These are phyloP conservation scores for Pteria penguin DNA, from an alignment of 2,888 invertebrate genomes.

Conservation along the genomic window DNA sequence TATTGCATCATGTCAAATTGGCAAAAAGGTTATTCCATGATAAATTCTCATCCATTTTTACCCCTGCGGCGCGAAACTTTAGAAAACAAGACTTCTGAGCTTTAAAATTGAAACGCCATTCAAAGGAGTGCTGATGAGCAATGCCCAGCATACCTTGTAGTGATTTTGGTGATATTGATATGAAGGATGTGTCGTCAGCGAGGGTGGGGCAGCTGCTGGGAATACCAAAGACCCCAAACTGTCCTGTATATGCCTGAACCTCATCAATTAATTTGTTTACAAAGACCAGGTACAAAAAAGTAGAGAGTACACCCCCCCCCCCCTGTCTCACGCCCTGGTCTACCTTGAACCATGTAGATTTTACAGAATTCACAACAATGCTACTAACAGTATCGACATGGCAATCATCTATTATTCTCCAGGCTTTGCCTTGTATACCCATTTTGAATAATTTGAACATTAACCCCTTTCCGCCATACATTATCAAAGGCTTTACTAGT, in stretches of 20 bases:
- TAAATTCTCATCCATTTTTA: neutral
- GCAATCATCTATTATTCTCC: neutral
- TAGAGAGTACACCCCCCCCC: neutral
- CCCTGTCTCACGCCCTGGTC: neutral
- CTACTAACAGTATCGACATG: neutral
- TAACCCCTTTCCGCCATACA: slow-evolving; percentile 12
- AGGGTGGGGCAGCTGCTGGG: neutral
- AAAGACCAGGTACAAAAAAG: neutral
- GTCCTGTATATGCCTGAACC: neutral
- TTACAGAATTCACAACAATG: neutral
- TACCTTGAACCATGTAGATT: neutral
- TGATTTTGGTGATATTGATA: neutral
- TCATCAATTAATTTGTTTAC: neutral
- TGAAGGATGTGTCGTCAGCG: neutral
- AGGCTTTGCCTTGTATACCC: slow-evolving; percentile 6
- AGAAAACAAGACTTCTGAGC: neutral
- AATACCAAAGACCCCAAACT: neutral
- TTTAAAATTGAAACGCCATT: neutral
- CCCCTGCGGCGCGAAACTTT: neutral
- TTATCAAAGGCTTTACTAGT: slow-evolving; percentile 20
- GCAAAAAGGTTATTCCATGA: too few species aligned
- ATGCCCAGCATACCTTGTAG: neutral
- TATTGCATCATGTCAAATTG: too few species aligned
- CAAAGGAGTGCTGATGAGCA: neutral
- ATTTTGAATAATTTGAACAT: slow-evolving; percentile 5